Evolutionary conservation across 2,888 invertebrate genomes (phyloP).

Genomic region (Mimas tiliae): DNA sequence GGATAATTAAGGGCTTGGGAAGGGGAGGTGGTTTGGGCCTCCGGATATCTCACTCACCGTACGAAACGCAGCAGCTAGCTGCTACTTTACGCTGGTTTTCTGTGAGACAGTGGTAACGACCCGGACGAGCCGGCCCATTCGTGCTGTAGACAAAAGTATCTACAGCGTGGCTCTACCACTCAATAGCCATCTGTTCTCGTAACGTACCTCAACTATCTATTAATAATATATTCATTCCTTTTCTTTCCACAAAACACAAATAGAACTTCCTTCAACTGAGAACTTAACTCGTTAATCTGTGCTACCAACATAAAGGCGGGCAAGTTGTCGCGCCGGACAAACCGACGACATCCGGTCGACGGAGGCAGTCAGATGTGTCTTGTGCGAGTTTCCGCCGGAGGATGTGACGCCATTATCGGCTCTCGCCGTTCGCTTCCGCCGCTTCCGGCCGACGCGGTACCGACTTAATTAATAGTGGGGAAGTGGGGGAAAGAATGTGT

Average conservation of each 20-base stretch:
- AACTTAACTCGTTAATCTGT: background rate
- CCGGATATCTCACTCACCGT: no score
- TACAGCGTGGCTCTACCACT: no score
- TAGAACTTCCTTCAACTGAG: no score
- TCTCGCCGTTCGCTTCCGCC: conserved; percentile 37
- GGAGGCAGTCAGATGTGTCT: conserved; percentile 36
- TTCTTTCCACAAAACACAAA: background rate
- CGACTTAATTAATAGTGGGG: conserved; percentile 23
- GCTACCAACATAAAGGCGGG: background rate
- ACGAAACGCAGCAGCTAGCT: no score
- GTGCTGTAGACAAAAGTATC: no score
- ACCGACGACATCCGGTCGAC: conserved; percentile 40
- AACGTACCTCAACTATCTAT: background rate
- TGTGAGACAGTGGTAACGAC: no score
- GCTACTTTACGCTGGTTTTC: no score
- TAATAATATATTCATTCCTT: background rate
- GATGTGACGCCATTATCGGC: conserved; percentile 42
- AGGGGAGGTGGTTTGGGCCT: no score
- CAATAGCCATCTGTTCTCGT: no score
- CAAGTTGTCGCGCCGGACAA: conserved; percentile 35
- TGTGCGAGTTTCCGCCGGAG: conserved; percentile 36
- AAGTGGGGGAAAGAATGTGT: conserved; percentile 13
- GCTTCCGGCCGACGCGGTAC: conserved; percentile 30
- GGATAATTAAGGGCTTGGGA: no score
- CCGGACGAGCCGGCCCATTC: no score